Conservation (phyloP, 2,888 invertebrate species). For the Eretmocerus hayati region DNA sequence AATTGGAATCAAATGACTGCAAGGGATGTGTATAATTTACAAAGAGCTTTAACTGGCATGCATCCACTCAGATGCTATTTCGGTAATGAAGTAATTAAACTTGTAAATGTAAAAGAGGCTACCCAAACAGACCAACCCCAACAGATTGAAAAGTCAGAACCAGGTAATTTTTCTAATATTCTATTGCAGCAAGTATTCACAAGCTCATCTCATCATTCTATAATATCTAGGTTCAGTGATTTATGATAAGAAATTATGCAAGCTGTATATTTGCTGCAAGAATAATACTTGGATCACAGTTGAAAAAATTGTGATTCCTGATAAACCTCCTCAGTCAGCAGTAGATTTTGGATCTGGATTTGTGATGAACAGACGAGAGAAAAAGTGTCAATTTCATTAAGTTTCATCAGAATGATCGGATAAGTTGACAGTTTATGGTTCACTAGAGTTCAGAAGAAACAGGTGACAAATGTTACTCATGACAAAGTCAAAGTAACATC, state of each 20-base stretch:
- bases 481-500: too few relatives aligned
- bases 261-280: constrained; percentile 61
- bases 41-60: constrained; percentile 62
- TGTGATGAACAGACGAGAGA: constrained; percentile 54
- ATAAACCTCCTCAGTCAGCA: constrained; percentile 68
- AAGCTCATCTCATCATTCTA: not conserved
- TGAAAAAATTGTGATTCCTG: constrained; percentile 57
- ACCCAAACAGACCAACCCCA: constrained; percentile 24
- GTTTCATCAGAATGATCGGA: too few relatives aligned
- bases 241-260: constrained; percentile 54
- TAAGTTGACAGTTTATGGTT: not conserved
- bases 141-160: constrained; percentile 17
- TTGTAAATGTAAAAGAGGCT: constrained; percentile 51
- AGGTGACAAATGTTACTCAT: too few relatives aligned
- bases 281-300: constrained; percentile 61
- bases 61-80: constrained; percentile 59
- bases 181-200: too few relatives aligned
- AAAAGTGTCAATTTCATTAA: constrained; percentile 31
- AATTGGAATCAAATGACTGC: constrained; percentile 62
- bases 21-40: constrained; percentile 60
- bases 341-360: constrained; percentile 83
- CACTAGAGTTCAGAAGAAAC: too few relatives aligned
- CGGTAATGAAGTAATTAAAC: constrained; percentile 55
- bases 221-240: constrained; percentile 53
- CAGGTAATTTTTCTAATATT: constrained; percentile 34